phyloP scores from a whole-genome alignment of 2,113 vertebrate genomes.

The Hippocampus abdominalis region DNA sequence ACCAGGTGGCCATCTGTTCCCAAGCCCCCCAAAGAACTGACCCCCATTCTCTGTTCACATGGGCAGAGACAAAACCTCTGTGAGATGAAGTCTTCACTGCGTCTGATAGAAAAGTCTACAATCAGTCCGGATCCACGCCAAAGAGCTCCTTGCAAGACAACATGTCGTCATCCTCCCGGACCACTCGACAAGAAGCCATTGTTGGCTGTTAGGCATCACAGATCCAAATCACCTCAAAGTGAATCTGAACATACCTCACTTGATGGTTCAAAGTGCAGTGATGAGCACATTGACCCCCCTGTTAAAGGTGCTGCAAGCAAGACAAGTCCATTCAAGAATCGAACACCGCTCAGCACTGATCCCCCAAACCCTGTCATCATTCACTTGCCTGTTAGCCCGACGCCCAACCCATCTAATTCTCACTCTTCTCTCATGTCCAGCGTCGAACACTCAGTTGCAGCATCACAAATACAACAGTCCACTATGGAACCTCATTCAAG shows the following conservation, averaged over 20 bases:
- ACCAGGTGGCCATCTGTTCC: conserved; percentile 84
- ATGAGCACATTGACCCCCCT: background rate
- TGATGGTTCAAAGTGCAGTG: conserved; percentile 7
- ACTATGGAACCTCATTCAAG: background rate
- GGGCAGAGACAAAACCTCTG: conserved; percentile 32
- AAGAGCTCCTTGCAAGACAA: background rate
- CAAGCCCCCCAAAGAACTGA: conserved; percentile 78
- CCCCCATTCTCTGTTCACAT: conserved; percentile 79
- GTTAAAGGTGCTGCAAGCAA: background rate
- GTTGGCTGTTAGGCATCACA: background rate
- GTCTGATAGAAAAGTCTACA: background rate
- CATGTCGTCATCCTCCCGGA: background rate
- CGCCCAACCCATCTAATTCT: background rate
- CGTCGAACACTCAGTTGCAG: conserved; percentile 1
- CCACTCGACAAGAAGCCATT: conserved; percentile 13
- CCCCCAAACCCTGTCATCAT: conserved; percentile 71
- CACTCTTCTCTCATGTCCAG: conserved; percentile 6
- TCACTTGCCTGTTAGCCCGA: conserved; percentile 28
- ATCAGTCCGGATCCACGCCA: background rate
- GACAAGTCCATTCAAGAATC: conserved; percentile 44
- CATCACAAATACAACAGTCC: background rate
- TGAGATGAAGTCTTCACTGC: conserved; percentile 8
- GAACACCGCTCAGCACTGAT: conserved; percentile 39
- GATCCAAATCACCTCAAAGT: conserved; percentile 10
- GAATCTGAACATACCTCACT: conserved; percentile 23